Conservation (phyloP, 2,888 invertebrate species). For the Ochropleura leucogaster region DNA sequence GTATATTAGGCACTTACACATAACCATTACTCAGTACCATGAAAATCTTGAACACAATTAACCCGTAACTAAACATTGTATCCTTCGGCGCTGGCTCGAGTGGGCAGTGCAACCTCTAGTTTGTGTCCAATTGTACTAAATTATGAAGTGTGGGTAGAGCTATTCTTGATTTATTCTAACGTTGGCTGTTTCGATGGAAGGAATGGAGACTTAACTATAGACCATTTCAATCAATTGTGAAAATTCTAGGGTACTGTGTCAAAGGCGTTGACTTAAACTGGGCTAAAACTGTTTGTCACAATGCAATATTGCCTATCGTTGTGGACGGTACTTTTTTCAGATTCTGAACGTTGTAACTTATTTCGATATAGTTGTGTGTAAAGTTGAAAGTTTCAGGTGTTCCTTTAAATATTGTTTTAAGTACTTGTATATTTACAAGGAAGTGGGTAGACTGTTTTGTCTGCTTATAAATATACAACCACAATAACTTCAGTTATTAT, state of each 20-base stretch:
- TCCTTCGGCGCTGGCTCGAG: not conserved
- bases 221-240: not conserved
- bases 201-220: constrained; percentile 8
- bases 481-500: too few relatives aligned
- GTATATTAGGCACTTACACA: not conserved
- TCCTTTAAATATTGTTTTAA: too few relatives aligned
- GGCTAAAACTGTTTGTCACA: not conserved
- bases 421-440: too few relatives aligned
- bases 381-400: too few relatives aligned
- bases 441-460: too few relatives aligned
- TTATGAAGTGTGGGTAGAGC: constrained; percentile 44
- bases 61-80: constrained; percentile 21
- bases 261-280: not conserved
- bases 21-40: not conserved
- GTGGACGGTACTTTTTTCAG: not conserved
- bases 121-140: constrained; percentile 52
- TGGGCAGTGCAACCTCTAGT: constrained; percentile 24
- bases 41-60: constrained; percentile 12
- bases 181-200: constrained; percentile 21
- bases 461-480: too few relatives aligned
- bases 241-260: not conserved
- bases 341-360: too few relatives aligned
- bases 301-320: not conserved
- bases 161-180: constrained; percentile 48
- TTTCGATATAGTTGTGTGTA: too few relatives aligned